phyloP scores from a whole-genome alignment of 2,113 vertebrate species.

The Gorilla gorilla region DNA sequence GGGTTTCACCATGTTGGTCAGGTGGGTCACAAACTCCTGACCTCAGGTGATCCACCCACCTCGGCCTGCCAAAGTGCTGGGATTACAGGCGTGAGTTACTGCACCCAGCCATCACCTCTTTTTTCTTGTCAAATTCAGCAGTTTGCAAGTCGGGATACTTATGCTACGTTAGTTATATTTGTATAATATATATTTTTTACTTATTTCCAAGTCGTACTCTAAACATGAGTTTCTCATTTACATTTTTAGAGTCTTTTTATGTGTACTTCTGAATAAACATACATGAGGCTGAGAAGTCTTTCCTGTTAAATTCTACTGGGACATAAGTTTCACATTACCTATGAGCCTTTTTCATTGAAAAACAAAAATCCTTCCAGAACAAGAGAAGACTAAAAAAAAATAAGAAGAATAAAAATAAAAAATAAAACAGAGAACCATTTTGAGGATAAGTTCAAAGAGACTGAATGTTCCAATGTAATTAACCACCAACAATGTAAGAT shows the following conservation, averaged over 20 bases:
- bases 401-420: no score
- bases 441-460: constrained; percentile 44
- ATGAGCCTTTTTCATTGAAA: background rate
- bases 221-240: constrained; percentile 27
- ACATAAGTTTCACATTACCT: constrained; percentile 41
- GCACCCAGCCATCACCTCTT: background rate
- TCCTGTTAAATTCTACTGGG: constrained; percentile 7
- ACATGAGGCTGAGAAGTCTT: background rate
- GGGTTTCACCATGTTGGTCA: no score
- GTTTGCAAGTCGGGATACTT: background rate
- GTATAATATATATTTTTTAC: background rate
- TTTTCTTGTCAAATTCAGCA: background rate
- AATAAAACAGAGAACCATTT: background rate
- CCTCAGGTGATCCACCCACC: no score
- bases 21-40: no score
- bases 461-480: background rate
- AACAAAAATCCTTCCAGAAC: background rate
- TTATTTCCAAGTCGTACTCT: background rate
- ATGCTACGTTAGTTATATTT: background rate
- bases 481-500: constrained; percentile 27
- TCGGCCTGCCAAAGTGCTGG: no score
- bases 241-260: background rate
- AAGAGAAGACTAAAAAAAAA: background rate
- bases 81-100: no score
- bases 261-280: constrained; percentile 41